A percentile compares a stretch with the other conserved stretches of the same genome.
These are phyloP conservation scores for Gephyroberyx darwinii DNA, from an alignment of 2,797 vertebrate species.

Conservation along the genomic window DNA sequence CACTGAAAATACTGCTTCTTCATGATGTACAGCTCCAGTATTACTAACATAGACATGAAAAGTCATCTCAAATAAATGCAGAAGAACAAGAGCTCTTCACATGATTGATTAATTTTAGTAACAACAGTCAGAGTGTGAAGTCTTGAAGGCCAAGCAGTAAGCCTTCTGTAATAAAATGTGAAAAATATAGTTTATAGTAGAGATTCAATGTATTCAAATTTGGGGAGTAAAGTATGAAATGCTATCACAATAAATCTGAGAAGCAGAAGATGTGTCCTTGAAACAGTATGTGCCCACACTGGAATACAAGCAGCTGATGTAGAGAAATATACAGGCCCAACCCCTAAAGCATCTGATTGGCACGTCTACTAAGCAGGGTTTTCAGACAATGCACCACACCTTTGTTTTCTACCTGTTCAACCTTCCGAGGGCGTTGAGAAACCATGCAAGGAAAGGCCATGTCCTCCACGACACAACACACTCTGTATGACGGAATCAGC, in stretches of 20 bases:
- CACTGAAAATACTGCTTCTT: background rate
- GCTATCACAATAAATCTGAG: background rate
- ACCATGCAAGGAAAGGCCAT: conserved; percentile 25
- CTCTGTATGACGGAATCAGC: conserved; percentile 44
- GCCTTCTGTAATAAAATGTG: background rate
- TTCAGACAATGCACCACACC: conserved; percentile 19
- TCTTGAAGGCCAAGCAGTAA: conserved; percentile 2
- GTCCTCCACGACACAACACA: conserved; percentile 58
- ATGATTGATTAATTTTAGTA: conserved; percentile 21
- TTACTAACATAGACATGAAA: conserved; percentile 9
- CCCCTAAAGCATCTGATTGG: background rate
- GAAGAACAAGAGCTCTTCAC: conserved; percentile 3
- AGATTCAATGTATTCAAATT: too few species aligned
- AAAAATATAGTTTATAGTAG: background rate
- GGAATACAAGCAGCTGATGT: background rate
- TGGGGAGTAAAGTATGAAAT: too few species aligned
- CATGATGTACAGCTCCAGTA: background rate
- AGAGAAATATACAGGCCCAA: background rate
- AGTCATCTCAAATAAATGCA: conserved; percentile 24
- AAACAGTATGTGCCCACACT: background rate
- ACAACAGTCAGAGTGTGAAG: background rate
- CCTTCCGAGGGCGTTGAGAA: conserved; percentile 13
- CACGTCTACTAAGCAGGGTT: background rate
- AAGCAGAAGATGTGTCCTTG: background rate
- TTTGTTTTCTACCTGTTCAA: conserved; percentile 34